Percentiles rank a stretch among this genome's conserved stretches.
phyloP scores from a whole-genome alignment of 2,113 vertebrate genomes.

The human (Homo sapiens) region GRCh38 chr2:132922001-132922500 shows the following conservation, averaged over 20 bases:
- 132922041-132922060: neutral
- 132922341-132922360: neutral
- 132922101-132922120: fast-evolving
- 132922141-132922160: neutral
- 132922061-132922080: neutral
- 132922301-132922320: neutral
- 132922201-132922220: neutral
- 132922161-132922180: neutral
- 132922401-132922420: constrained; percentile 60
- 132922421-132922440: neutral
- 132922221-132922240: neutral
- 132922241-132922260: neutral
- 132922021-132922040: neutral
- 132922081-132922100: neutral
- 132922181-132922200: neutral
- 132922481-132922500: constrained; percentile 56
- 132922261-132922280: neutral
- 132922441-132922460: constrained; percentile 49
- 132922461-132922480: constrained; percentile 57
- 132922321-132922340: neutral
- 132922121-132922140: neutral
- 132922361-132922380: neutral
- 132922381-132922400: neutral
- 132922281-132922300: neutral
- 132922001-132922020: neutral